Evolutionary conservation across 2,797 vertebrate genomes (phyloP).

Genomic region (Microhierax caerulescens): DNA sequence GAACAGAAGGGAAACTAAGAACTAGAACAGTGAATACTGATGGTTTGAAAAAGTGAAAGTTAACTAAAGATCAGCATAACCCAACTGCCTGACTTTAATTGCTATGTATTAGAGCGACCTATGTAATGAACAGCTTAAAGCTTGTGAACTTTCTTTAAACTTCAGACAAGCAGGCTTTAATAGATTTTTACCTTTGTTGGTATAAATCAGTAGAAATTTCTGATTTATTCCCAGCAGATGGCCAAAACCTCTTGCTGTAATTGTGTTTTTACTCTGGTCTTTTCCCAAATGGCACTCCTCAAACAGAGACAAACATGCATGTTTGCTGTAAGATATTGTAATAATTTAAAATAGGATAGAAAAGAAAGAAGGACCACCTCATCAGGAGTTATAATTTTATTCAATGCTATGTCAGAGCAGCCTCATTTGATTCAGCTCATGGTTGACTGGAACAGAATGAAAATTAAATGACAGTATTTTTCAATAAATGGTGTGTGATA

Average conservation of each 20-base stretch:
- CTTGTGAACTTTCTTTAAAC: slow-evolving; percentile 48
- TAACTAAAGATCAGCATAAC: slow-evolving; percentile 8
- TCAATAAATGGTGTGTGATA: not conserved
- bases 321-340: not conserved
- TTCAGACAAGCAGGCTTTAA: slow-evolving; percentile 48
- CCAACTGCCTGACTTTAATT: slow-evolving; percentile 41
- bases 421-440: not conserved
- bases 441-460: not conserved
- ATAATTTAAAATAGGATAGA: not conserved
- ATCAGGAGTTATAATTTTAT: not conserved
- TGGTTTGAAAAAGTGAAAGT: slow-evolving; percentile 16
- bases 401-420: not conserved
- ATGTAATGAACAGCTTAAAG: slow-evolving; percentile 32
- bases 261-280: not conserved
- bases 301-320: not conserved
- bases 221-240: slow-evolving; percentile 36
- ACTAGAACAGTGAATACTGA: not conserved
- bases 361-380: not conserved
- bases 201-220: slow-evolving; percentile 10
- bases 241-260: not conserved
- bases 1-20: not conserved
- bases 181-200: slow-evolving; percentile 40
- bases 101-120: not conserved
- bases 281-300: not conserved
- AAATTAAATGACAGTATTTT: not conserved